Percentiles rank a stretch among this genome's conserved stretches.
Evolutionary conservation across 2,113 vertebrate species (phyloP).

Genomic region (Aleadryas rufinucha): DNA sequence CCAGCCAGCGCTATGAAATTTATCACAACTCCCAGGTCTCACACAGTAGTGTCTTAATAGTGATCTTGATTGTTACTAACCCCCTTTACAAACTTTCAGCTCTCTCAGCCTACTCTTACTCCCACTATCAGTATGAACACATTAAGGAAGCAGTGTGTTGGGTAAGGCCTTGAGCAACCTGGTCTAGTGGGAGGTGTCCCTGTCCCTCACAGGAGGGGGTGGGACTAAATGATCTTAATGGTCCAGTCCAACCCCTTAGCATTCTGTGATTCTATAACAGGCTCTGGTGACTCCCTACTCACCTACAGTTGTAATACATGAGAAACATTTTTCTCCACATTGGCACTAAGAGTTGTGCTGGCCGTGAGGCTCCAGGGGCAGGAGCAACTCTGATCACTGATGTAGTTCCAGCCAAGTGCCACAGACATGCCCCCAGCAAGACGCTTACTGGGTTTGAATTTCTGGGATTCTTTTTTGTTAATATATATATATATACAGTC

Average conservation of each 20-base stretch:
- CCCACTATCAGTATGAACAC: not conserved
- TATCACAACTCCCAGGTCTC: not conserved
- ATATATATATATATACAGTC: not conserved
- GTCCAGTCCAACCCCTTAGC: not conserved
- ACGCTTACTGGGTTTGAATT: not conserved
- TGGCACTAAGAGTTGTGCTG: not conserved
- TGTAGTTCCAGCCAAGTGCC: not conserved
- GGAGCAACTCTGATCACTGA: not conserved
- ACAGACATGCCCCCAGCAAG: not conserved
- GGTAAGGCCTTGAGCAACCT: not conserved
- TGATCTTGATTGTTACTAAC: not conserved
- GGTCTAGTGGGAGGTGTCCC: not conserved
- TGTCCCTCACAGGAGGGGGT: rapidly evolving
- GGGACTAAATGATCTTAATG: too few relatives aligned
- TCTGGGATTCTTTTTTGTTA: not conserved
- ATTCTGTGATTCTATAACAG: not conserved
- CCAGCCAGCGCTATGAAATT: rapidly evolving
- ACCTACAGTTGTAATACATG: not conserved
- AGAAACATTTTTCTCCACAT: not conserved
- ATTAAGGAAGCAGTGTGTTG: not conserved
- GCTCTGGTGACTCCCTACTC: not conserved
- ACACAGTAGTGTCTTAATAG: not conserved
- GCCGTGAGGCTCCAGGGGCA: not conserved
- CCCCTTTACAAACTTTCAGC: not conserved
- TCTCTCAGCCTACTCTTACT: not conserved